These are phyloP conservation scores for Aspidiotus destructor DNA, from an alignment of 2,888 invertebrate species.

Conservation along the genomic window DNA sequence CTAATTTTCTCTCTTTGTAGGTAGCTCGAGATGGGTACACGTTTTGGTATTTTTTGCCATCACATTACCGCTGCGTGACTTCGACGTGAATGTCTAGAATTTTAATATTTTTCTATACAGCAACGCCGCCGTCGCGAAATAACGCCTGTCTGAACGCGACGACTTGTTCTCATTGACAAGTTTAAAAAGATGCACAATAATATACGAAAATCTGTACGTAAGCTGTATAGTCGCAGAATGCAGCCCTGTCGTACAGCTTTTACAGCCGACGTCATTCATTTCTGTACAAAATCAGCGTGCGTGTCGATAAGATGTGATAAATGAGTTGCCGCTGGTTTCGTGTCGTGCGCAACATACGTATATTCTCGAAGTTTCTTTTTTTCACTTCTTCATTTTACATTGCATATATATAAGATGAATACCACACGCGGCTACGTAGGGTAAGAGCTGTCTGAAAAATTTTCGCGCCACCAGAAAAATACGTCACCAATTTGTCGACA, in stretches of 20 bases:
- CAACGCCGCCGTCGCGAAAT: too few relatives aligned
- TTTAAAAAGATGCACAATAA: too few relatives aligned
- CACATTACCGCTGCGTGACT: too few relatives aligned
- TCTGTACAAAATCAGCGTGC: constrained; percentile 12
- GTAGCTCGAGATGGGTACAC: too few relatives aligned
- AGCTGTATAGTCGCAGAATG: neutral
- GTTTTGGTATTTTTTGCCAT: too few relatives aligned
- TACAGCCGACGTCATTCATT: constrained; percentile 6
- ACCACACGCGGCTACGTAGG: constrained; percentile 11
- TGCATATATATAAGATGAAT: constrained; percentile 18
- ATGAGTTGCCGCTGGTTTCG: constrained; percentile 17
- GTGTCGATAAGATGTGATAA: constrained; percentile 15
- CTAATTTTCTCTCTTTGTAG: too few relatives aligned
- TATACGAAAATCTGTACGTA: too few relatives aligned
- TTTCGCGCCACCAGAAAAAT: neutral
- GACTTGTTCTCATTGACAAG: too few relatives aligned
- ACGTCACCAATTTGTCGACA: neutral
- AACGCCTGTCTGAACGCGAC: too few relatives aligned
- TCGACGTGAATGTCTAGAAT: too few relatives aligned
- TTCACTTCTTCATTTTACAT: constrained; percentile 4
- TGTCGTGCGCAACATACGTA: constrained; percentile 16
- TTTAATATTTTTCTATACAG: too few relatives aligned
- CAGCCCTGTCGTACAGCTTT: neutral
- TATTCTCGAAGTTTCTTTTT: constrained; percentile 4
- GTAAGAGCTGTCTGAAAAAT: neutral